Percentiles rank a stretch among this genome's conserved stretches.
Conservation (phyloP, 2,113 vertebrate species). For the Mellivora capensis region DNA sequence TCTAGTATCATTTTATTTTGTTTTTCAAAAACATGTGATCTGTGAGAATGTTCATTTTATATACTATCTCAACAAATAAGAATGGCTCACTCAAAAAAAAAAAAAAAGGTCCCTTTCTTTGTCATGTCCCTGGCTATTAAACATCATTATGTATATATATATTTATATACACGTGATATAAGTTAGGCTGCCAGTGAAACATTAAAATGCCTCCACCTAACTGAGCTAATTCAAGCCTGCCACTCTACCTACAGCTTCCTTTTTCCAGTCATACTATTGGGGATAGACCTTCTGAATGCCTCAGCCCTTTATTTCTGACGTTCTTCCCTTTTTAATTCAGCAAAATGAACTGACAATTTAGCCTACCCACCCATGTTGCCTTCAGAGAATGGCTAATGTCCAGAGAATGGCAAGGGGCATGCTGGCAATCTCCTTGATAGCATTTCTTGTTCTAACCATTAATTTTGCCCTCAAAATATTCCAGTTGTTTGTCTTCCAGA, state of each 20-base stretch:
- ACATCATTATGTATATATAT: not conserved
- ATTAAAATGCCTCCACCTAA: constrained; percentile 24
- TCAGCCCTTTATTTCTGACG: not conserved
- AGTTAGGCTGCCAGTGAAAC: not conserved
- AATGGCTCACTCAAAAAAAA: constrained; percentile 57
- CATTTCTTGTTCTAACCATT: constrained; percentile 30
- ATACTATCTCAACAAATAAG: constrained; percentile 54
- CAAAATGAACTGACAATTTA: constrained; percentile 14
- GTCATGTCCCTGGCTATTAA: not conserved
- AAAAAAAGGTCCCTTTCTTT: not conserved
- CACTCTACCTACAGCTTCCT: not conserved
- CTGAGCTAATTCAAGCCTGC: constrained; percentile 46
- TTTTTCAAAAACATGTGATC: constrained; percentile 40
- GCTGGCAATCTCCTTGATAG: not conserved
- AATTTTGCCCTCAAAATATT: constrained; percentile 49
- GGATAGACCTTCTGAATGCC: not conserved
- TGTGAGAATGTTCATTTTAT: constrained; percentile 52
- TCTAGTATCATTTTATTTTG: constrained; percentile 51
- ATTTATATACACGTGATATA: not conserved
- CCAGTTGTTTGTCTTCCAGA: not conserved
- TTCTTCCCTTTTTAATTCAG: constrained; percentile 38
- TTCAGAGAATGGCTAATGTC: constrained; percentile 20
- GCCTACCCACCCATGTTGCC: not conserved
- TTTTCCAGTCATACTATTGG: not conserved
- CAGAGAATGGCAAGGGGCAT: not conserved